These are phyloP conservation scores for Cephonodes hylas DNA, from an alignment of 2,888 invertebrate species.

Conservation along the genomic window DNA sequence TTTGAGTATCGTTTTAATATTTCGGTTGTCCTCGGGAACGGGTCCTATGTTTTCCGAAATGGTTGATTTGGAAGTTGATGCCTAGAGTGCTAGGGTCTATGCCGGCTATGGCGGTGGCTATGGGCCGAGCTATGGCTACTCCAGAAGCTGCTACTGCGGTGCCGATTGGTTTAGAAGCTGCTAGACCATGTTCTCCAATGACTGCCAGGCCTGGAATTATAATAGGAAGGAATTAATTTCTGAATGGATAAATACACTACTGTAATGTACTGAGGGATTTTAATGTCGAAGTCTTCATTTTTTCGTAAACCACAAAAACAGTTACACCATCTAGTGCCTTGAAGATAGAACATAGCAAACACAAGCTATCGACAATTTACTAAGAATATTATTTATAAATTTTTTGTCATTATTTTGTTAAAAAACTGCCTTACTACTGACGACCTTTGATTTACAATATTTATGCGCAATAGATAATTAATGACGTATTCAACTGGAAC, in stretches of 20 bases:
- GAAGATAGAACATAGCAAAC: not conserved
- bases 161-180: slow-evolving; percentile 86
- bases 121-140: slow-evolving; percentile 85
- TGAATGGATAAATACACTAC: not conserved
- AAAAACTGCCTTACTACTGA: too few species aligned
- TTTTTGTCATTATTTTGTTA: not conserved
- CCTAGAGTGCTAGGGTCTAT: slow-evolving; percentile 72
- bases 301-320: too few species aligned
- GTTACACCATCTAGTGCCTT: not conserved
- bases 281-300: too few species aligned
- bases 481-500: slow-evolving; percentile 26
- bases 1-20: too few species aligned
- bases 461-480: slow-evolving; percentile 18
- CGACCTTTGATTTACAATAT: too few species aligned
- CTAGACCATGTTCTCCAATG: slow-evolving; percentile 84
- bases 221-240: not conserved
- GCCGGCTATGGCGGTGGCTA: slow-evolving; percentile 88
- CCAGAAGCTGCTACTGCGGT: slow-evolving; percentile 87
- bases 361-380: not conserved
- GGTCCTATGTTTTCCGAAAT: slow-evolving; percentile 20
- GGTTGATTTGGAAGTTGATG: slow-evolving; percentile 48
- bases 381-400: too few species aligned
- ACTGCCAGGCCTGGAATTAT: slow-evolving; percentile 81
- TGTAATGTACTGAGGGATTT: not conserved
- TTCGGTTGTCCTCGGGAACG: not conserved